Conservation (phyloP, 2,888 invertebrate species). For the Trachelus troglodyta region DNA sequence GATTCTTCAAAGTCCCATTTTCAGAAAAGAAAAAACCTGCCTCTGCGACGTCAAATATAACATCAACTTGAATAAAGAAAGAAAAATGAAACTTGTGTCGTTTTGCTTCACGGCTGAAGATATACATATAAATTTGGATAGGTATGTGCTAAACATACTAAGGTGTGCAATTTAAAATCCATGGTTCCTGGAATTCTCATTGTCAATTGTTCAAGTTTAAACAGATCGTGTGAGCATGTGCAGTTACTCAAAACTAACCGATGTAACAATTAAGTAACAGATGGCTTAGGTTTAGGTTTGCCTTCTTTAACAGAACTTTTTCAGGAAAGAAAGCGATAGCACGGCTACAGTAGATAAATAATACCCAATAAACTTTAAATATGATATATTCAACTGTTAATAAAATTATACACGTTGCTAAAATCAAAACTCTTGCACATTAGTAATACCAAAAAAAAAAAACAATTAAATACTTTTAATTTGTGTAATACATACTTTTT, state of each 20-base stretch:
- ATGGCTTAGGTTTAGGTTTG: too few relatives aligned
- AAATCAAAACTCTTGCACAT: too few relatives aligned
- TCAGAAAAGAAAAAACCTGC: background rate
- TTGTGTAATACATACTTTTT: too few relatives aligned
- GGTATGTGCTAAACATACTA: background rate
- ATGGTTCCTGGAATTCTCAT: background rate
- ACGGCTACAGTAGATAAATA: too few relatives aligned
- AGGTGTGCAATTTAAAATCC: background rate
- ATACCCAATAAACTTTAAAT: too few relatives aligned
- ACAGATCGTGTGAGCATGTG: background rate
- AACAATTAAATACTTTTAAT: too few relatives aligned
- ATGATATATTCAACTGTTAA: too few relatives aligned
- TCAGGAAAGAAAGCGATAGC: too few relatives aligned
- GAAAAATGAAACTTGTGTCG: background rate
- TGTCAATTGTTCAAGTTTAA: background rate
- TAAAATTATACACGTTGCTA: too few relatives aligned
- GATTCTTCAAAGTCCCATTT: background rate
- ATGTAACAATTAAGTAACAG: too few relatives aligned
- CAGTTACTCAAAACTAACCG: background rate
- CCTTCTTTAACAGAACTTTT: too few relatives aligned
- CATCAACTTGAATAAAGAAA: background rate
- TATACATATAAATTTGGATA: background rate
- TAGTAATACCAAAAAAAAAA: too few relatives aligned
- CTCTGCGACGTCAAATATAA: background rate
- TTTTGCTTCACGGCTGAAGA: background rate